Conservation (phyloP, 2,888 invertebrate genomes). For the Dascillus cervinus region DNA sequence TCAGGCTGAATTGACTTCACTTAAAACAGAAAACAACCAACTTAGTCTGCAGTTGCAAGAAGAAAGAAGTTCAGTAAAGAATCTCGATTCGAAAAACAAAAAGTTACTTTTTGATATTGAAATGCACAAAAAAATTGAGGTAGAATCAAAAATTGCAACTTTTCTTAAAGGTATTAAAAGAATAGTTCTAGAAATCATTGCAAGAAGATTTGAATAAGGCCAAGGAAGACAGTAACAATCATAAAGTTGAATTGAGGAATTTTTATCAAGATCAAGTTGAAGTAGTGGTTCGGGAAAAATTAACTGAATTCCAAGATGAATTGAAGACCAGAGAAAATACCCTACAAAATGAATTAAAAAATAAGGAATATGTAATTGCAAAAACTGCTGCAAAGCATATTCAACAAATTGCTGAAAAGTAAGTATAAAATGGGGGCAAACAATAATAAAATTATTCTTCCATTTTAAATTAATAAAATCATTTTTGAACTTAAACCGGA, state of each 20-base stretch:
- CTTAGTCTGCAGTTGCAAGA: conserved; percentile 26
- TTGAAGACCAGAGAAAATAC: conserved; percentile 61
- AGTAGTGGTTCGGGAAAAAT: conserved; percentile 64
- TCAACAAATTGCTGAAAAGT: conserved; percentile 61
- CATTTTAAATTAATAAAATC: conserved; percentile 3
- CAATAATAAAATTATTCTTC: too few species aligned
- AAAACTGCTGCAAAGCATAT: conserved; percentile 67
- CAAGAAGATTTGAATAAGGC: conserved; percentile 38
- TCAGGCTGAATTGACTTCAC: conserved; percentile 36
- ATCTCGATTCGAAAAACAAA: conserved; percentile 34
- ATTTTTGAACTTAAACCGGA: conserved; percentile 2
- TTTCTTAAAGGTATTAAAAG: neutral
- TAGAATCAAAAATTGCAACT: too few species aligned
- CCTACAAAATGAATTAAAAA: conserved; percentile 55
- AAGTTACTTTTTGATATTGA: conserved; percentile 32
- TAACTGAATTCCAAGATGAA: conserved; percentile 70
- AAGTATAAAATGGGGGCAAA: too few species aligned
- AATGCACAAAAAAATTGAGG: conserved; percentile 33
- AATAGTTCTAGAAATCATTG: conserved; percentile 37
- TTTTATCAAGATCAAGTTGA: conserved; percentile 79
- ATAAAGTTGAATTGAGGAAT: conserved; percentile 59
- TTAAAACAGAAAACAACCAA: conserved; percentile 29
- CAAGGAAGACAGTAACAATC: conserved; percentile 52
- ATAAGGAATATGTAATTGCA: conserved; percentile 57
- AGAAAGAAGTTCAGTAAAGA: conserved; percentile 21